phyloP scores from a whole-genome alignment of 2,113 vertebrate species.

The Percopsis transmontana region DNA sequence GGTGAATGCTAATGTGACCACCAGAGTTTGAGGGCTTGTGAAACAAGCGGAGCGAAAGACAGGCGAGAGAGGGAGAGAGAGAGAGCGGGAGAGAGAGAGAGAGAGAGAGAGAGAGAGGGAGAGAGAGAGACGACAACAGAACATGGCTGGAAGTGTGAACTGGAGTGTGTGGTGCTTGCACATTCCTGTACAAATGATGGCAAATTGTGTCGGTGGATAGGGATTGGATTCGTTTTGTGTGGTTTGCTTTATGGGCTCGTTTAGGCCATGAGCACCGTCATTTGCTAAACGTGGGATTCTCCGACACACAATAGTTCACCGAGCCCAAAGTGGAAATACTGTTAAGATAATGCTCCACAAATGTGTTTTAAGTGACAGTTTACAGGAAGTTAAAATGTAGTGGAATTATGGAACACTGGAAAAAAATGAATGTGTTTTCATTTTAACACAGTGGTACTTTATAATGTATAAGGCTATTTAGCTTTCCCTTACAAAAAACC shows the following conservation, averaged over 20 bases:
- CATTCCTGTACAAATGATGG: constrained; percentile 51
- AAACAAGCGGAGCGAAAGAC: constrained; percentile 61
- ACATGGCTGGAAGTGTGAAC: constrained; percentile 63
- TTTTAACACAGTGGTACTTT: too few relatives aligned
- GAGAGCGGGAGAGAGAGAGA: neutral
- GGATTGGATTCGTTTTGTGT: constrained; percentile 16
- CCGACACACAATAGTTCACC: too few relatives aligned
- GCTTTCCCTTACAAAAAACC: too few relatives aligned
- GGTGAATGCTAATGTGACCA: constrained; percentile 75
- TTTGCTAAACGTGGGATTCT: too few relatives aligned
- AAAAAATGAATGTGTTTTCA: too few relatives aligned
- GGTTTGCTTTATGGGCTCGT: neutral
- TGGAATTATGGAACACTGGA: too few relatives aligned
- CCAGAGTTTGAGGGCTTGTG: constrained; percentile 67
- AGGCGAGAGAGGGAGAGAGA: constrained; percentile 48
- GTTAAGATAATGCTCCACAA: too few relatives aligned
- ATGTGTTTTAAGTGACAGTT: too few relatives aligned
- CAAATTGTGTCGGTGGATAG: constrained; percentile 38
- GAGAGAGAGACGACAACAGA: constrained; percentile 45
- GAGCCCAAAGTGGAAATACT: too few relatives aligned
- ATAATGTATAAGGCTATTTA: too few relatives aligned
- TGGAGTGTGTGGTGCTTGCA: constrained; percentile 46
- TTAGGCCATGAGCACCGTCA: too few relatives aligned
- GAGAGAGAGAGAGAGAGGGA: neutral
- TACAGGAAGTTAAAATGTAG: too few relatives aligned